Base-by-base conservation (phyloP, 2,888 invertebrate species). In the Cetonia aurata region DNA sequence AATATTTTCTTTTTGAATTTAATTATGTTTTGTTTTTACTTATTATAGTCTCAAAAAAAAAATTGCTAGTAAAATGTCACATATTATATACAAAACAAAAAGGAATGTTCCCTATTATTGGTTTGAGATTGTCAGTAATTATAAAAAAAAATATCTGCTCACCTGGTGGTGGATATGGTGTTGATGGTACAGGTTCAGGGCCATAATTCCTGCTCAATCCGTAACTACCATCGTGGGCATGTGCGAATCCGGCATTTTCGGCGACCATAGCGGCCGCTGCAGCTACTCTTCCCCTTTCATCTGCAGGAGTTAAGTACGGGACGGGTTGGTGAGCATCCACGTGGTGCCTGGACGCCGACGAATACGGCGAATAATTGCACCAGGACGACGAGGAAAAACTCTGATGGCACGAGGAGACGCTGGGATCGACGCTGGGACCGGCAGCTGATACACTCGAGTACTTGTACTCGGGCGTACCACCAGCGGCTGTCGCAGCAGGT, bases 101-200 rank as follows among this genome's bases (percentile, higher is more conserved):
- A 25, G 4, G 4, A 4, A 3, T 25, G 25, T 25, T 25, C 25
- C 25, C 25, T 25, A 37, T 37, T 37, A 37, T 37, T 37, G 37
- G 1, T 6, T 37, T 37, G 10, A 37, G 6, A 37, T 37, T 37
- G 6, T 37, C 4, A 37, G 6, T 10, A 37, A 37, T 9, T 37
- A 8, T 8, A 10, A 48, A 48, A 15, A 50, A 15, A 41, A 53
- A 67, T 33, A 17, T 37, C 25, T 65, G 50, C 70, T 75, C 89
- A 90, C 93, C 93, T 89, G 93, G 91, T 80, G 93, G 91, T 80
- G 92, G 92, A 80, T 93, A 93, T 50, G 93, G 92, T 71, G 91
- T 91, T 79, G 91, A 90, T 78, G 91, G 90, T 75, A 92, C 92
- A 55, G 90, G 89, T 83, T 92, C 92, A 1, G 91, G 90, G 67